Evolutionary conservation across 2,797 vertebrate species (phyloP).

Genomic region (Pitangus sulphuratus): DNA sequence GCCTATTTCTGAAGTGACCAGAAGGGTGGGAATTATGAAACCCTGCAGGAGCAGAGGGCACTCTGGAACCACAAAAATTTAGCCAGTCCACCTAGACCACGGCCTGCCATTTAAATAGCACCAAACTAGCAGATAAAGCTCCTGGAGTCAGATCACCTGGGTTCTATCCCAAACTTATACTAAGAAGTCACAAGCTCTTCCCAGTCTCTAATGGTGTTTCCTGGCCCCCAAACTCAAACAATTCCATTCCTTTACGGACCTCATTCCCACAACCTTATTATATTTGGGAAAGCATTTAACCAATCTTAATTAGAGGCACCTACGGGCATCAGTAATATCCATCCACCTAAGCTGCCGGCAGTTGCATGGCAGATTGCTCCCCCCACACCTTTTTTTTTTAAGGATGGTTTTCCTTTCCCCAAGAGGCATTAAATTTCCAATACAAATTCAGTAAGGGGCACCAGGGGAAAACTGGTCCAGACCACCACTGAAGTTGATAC

Average conservation of each 20-base stretch:
- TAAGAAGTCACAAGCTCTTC: neutral
- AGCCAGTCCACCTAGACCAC: neutral
- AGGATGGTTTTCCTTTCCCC: neutral
- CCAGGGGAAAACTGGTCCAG: neutral
- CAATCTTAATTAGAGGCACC: neutral
- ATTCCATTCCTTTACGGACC: rapidly evolving
- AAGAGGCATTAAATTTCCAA: neutral
- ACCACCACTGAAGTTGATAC: neutral
- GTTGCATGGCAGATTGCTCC: neutral
- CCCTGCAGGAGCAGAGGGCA: neutral
- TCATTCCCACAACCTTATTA: neutral
- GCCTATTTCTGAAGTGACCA: neutral
- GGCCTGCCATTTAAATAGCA: neutral
- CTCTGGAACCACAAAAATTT: neutral
- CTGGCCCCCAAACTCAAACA: neutral
- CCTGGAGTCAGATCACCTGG: neutral
- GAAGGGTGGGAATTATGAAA: neutral
- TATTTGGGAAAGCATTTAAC: neutral
- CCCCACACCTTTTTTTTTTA: neutral
- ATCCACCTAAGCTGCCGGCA: neutral
- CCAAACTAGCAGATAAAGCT: neutral
- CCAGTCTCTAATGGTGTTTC: neutral
- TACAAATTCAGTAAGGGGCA: neutral
- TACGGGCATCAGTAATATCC: neutral
- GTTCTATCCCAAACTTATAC: neutral